These are phyloP conservation scores for Phoxinus dragarum DNA, from an alignment of 2,797 vertebrate genomes.

Conservation along the genomic window DNA sequence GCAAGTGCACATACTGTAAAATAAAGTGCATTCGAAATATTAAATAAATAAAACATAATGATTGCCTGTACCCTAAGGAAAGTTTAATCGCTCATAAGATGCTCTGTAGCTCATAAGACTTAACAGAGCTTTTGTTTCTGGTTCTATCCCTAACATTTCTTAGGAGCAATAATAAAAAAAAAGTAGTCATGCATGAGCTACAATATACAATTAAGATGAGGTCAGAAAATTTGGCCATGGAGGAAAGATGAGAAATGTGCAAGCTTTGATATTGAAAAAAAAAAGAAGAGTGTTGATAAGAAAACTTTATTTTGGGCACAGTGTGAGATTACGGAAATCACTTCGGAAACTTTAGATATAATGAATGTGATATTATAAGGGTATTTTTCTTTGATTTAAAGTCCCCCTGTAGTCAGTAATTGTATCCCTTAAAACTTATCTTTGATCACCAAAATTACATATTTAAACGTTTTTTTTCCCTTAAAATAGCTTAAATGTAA, in stretches of 20 bases:
- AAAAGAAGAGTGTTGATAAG: background rate
- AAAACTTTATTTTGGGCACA: background rate
- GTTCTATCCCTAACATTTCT: background rate
- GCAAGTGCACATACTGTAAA: too few relatives aligned
- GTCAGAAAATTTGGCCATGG: background rate
- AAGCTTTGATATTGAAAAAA: background rate
- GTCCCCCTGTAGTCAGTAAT: too few relatives aligned
- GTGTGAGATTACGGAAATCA: background rate
- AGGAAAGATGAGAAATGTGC: background rate
- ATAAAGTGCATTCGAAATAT: background rate
- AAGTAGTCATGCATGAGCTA: background rate
- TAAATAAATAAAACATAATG: conserved; percentile 2
- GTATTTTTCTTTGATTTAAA: background rate
- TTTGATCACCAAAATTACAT: too few relatives aligned
- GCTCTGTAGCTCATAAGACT: background rate
- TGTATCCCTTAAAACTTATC: too few relatives aligned
- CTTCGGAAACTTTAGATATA: background rate
- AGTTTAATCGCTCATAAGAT: background rate
- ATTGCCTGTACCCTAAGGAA: background rate
- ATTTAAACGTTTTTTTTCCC: too few relatives aligned
- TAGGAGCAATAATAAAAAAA: background rate
- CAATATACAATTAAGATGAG: background rate
- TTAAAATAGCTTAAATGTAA: too few relatives aligned
- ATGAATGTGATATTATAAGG: background rate
- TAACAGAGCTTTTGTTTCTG: background rate